A percentile compares a stretch with the other conserved stretches of the same genome.
These are phyloP conservation scores for Xenentodon cancila DNA, from an alignment of 2,797 vertebrate genomes.

Conservation along the genomic window DNA sequence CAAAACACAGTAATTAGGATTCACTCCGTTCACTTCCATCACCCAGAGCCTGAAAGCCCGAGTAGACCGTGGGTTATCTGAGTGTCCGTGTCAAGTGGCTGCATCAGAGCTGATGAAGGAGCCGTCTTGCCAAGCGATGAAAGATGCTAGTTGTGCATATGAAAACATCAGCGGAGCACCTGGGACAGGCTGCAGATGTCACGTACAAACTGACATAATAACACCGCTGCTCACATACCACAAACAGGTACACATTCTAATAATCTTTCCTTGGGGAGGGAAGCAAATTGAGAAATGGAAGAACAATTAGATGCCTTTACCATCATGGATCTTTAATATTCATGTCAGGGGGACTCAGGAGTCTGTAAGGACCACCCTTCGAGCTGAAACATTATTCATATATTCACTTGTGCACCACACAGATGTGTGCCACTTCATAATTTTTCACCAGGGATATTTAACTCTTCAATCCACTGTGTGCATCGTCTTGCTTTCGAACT, in stretches of 20 bases:
- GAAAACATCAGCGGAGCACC: constrained; percentile 65
- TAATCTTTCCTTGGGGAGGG: constrained; percentile 1
- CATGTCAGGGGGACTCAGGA: constrained; percentile 46
- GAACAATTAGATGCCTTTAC: constrained; percentile 49
- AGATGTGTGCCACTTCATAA: constrained; percentile 31
- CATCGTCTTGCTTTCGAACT: constrained; percentile 22
- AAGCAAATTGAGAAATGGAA: constrained; percentile 16
- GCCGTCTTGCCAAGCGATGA: constrained; percentile 61
- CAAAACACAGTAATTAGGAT: constrained; percentile 11
- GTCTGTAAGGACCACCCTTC: constrained; percentile 43
- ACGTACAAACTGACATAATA: constrained; percentile 15
- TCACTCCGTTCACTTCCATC: background rate
- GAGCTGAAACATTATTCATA: constrained; percentile 49
- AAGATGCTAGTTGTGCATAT: constrained; percentile 65
- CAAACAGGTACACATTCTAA: constrained; percentile 10
- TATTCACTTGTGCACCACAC: constrained; percentile 34
- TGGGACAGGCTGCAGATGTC: constrained; percentile 35
- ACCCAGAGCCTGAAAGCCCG: constrained; percentile 7
- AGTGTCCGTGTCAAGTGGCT: constrained; percentile 14
- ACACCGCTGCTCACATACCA: constrained; percentile 10
- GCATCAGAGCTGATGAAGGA: constrained; percentile 55
- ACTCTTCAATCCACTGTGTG: constrained; percentile 8
- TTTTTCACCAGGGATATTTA: constrained; percentile 31
- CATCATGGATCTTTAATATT: constrained; percentile 55
- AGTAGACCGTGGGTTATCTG: constrained; percentile 9